Conservation (phyloP, 2,113 vertebrate genomes). For the Mus spicilegus region DNA sequence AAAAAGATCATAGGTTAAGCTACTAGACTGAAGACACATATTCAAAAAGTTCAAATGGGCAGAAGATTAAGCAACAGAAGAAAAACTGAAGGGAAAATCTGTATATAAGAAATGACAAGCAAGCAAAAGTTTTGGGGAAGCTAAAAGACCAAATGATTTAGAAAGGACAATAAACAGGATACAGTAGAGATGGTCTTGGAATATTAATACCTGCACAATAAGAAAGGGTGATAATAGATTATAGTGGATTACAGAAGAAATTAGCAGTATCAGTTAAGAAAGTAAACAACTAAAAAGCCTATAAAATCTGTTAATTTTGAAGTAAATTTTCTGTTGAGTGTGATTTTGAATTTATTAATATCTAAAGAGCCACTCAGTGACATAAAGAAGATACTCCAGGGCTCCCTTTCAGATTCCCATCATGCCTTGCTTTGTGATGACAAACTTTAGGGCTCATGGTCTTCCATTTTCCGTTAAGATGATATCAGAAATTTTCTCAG, state of each 20-base stretch:
- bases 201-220: background rate
- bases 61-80: background rate
- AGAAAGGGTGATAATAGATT: background rate
- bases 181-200: background rate
- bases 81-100: background rate
- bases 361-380: background rate
- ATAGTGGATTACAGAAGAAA: background rate
- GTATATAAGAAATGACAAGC: background rate
- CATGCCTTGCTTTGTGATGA: background rate
- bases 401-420: background rate
- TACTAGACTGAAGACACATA: constrained; percentile 29
- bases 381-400: background rate
- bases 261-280: background rate
- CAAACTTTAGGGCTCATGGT: background rate
- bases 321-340: background rate
- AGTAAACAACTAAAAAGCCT: background rate
- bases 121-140: background rate
- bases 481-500: constrained; percentile 3
- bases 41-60: background rate
- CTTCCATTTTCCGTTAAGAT: background rate
- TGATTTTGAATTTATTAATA: background rate
- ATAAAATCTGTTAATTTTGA: constrained; percentile 15
- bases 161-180: background rate
- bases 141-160: constrained; percentile 7
- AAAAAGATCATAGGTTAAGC: background rate